Conservation (phyloP, 2,797 vertebrate genomes). For the Sebastiscus albofasciatus region DNA sequence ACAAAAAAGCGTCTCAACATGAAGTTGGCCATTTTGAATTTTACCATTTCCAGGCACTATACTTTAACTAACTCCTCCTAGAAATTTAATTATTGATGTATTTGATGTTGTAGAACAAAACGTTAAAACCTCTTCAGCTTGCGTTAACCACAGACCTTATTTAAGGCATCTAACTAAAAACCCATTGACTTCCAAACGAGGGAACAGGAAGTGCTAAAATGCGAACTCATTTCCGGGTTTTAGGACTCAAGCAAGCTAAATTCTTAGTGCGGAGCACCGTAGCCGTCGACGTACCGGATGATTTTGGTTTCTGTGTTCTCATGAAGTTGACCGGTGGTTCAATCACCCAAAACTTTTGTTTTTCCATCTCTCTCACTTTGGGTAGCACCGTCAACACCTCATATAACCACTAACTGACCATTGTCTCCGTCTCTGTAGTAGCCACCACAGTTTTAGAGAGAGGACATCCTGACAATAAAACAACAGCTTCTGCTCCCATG, state of each 20-base stretch:
- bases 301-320: conserved; percentile 17
- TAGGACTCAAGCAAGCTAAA: neutral
- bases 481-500: neutral
- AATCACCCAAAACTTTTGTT: neutral
- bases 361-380: neutral
- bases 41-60: too few species aligned
- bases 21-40: too few species aligned
- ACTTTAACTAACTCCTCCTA: too few species aligned
- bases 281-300: neutral
- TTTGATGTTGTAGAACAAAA: too few species aligned
- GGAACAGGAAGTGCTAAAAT: too few species aligned
- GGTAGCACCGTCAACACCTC: neutral
- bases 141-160: too few species aligned
- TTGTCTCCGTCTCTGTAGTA: neutral
- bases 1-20: too few species aligned
- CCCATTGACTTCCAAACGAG: too few species aligned
- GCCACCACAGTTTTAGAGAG: neutral
- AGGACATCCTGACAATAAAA: neutral
- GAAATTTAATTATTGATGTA: too few species aligned
- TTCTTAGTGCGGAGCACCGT: neutral
- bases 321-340: neutral
- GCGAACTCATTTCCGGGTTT: too few species aligned
- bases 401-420: neutral
- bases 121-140: too few species aligned
- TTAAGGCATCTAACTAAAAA: too few species aligned